Evolutionary conservation across 2,113 vertebrate genomes (phyloP).

Genomic region (Chrysochloris asiatica): DNA sequence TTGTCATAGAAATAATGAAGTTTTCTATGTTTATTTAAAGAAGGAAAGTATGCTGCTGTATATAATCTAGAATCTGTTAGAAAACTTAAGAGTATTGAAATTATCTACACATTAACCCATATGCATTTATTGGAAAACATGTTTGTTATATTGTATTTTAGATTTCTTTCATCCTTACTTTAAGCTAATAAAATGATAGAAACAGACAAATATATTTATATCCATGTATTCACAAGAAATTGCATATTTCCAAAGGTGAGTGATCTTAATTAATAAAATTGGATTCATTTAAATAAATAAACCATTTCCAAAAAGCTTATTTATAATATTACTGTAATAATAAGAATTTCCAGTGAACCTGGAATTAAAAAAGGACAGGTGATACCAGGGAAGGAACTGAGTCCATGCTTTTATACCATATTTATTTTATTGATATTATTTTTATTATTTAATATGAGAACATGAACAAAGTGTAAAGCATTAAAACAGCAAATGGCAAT

Average conservation of each 20-base stretch:
- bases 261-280: not conserved
- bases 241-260: not conserved
- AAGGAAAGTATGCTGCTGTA: not conserved
- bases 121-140: slow-evolving; percentile 4
- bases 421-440: slow-evolving; percentile 17
- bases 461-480: not conserved
- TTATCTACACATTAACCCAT: not conserved
- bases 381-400: not conserved
- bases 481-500: not conserved
- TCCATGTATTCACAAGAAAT: not conserved
- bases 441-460: not conserved
- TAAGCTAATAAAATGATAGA: slow-evolving; percentile 25
- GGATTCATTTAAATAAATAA: not conserved
- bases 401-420: not conserved
- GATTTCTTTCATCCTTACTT: slow-evolving; percentile 27
- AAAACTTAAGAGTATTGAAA: slow-evolving; percentile 35
- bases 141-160: not conserved
- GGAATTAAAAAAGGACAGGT: not conserved
- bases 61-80: not conserved
- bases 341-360: not conserved
- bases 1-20: not conserved
- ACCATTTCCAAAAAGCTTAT: not conserved
- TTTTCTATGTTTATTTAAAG: not conserved
- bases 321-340: not conserved
- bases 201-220: not conserved